Conservation (phyloP, 2,797 vertebrate genomes). For the Cygnus olor region DNA sequence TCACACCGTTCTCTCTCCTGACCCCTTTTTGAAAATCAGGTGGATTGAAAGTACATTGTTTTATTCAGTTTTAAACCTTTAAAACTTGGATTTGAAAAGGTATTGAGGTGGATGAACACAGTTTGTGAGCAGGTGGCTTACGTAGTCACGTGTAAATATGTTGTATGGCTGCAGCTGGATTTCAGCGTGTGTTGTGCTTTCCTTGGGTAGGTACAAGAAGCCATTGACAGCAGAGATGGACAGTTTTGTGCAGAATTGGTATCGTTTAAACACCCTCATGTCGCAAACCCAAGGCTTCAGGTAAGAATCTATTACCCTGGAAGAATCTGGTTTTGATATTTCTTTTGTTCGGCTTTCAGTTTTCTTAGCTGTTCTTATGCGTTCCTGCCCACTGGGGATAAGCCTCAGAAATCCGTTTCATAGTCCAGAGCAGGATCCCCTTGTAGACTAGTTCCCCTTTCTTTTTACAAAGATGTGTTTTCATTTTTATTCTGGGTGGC, state of each 20-base stretch:
- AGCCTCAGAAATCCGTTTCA: neutral
- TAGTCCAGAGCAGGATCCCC: neutral
- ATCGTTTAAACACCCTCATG: conserved; percentile 96
- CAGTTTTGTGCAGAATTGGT: conserved; percentile 88
- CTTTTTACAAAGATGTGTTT: neutral
- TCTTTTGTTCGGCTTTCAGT: neutral
- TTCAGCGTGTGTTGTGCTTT: neutral
- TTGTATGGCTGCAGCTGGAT: neutral
- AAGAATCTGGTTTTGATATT: neutral
- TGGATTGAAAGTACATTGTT: neutral
- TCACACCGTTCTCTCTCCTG: neutral
- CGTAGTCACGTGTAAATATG: neutral
- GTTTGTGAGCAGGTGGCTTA: neutral
- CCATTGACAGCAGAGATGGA: conserved; percentile 89
- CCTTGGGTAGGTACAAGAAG: conserved; percentile 85
- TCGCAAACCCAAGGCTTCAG: conserved; percentile 94
- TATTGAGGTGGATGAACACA: neutral
- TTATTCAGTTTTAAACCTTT: neutral
- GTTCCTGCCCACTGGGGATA: neutral
- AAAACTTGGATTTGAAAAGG: neutral
- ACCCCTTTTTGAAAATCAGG: neutral
- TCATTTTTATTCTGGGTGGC: neutral
- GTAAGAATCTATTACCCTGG: conserved; percentile 65
- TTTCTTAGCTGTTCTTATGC: neutral
- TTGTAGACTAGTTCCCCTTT: neutral